Conservation (phyloP, 2,888 invertebrate species). For the Orthosia gracilis region DNA sequence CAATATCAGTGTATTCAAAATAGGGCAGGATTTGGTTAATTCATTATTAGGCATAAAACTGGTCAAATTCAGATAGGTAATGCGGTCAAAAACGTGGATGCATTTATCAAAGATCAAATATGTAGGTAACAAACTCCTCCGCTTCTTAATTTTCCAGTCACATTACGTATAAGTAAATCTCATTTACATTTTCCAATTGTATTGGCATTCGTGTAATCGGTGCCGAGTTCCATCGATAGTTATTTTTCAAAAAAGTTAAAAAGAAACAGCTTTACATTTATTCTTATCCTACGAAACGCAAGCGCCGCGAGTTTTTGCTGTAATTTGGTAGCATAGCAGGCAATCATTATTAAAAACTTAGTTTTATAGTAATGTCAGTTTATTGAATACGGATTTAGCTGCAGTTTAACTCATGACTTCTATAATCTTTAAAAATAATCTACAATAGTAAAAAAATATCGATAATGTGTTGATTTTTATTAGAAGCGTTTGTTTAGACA, state of each 20-base stretch:
- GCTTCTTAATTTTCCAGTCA: background rate
- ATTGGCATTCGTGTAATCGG: slow-evolving; percentile 31
- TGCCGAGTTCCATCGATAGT: slow-evolving; percentile 2
- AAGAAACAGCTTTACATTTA: slow-evolving; percentile 3
- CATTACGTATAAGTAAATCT: background rate
- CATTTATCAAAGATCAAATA: slow-evolving; percentile 2
- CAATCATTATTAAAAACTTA: background rate
- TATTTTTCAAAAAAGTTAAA: background rate
- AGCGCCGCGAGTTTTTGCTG: background rate
- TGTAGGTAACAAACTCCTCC: background rate
- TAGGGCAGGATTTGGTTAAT: background rate
- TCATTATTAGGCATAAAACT: background rate
- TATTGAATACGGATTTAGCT: slow-evolving; percentile 4
- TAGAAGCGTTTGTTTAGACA: slow-evolving; percentile 10
- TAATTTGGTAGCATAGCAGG: background rate
- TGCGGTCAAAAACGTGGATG: background rate
- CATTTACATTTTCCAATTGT: slow-evolving; percentile 9
- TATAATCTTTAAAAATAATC: background rate
- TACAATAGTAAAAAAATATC: background rate
- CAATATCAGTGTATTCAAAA: background rate
- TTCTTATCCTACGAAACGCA: slow-evolving; percentile 5
- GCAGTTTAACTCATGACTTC: background rate
- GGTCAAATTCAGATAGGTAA: background rate
- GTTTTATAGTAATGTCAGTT: background rate
- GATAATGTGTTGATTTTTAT: slow-evolving; percentile 2